These are phyloP conservation scores for Pangasius sanitwongsei DNA, from an alignment of 2,797 vertebrate genomes.

Conservation along the genomic window DNA sequence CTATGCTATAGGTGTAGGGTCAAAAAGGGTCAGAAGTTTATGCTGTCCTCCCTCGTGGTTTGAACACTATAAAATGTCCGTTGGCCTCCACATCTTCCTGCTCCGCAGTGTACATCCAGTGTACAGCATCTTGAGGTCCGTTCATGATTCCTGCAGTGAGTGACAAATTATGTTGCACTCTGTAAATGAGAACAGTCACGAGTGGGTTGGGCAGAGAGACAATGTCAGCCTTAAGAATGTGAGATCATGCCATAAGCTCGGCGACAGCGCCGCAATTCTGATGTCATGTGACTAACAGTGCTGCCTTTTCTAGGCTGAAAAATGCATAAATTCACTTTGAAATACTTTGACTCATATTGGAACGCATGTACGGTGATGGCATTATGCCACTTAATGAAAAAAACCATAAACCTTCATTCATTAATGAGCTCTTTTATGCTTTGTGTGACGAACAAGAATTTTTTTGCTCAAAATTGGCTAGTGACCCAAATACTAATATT, in stretches of 20 bases:
- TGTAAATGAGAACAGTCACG: conserved; percentile 36
- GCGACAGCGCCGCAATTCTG: conserved; percentile 45
- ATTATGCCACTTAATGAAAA: not conserved
- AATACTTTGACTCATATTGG: not conserved
- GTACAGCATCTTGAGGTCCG: not conserved
- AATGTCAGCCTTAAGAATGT: conserved; percentile 51
- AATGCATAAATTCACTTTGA: conserved; percentile 1
- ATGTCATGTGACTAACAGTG: conserved; percentile 44
- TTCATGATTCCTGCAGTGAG: conserved; percentile 35
- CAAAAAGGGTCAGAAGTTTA: not conserved
- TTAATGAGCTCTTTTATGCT: not conserved
- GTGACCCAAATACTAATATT: not conserved
- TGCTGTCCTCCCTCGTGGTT: not conserved
- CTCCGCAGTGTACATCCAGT: not conserved
- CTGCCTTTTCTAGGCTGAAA: conserved; percentile 13
- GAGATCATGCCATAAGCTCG: conserved; percentile 51
- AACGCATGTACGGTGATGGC: not conserved
- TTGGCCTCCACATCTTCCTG: not conserved
- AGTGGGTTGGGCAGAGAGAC: conserved; percentile 40
- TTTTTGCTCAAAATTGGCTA: not conserved
- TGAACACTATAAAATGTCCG: not conserved
- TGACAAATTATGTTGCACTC: conserved; percentile 18
- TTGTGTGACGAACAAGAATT: not conserved
- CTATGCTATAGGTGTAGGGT: not conserved
- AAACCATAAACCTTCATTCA: conserved; percentile 1